Evolutionary conservation across 2,797 vertebrate genomes (phyloP).

Genomic region (Lates japonicus): DNA sequence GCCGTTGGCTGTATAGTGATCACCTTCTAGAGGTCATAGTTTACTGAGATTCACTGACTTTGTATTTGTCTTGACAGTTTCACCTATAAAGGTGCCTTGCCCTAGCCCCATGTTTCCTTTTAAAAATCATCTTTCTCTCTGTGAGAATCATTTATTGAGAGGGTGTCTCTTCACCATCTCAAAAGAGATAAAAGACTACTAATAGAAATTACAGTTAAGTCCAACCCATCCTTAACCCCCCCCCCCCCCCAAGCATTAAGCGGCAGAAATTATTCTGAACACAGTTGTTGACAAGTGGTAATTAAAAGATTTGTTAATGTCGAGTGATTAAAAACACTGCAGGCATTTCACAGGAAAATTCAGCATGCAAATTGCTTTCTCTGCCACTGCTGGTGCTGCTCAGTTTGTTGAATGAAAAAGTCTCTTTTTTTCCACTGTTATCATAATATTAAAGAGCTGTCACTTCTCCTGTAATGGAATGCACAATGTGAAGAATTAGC

Average conservation of each 20-base stretch:
- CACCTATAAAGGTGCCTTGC: neutral
- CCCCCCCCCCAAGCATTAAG: conserved; percentile 63
- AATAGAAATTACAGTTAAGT: conserved; percentile 73
- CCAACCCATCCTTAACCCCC: conserved; percentile 57
- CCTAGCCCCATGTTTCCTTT: neutral
- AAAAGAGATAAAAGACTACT: conserved; percentile 54
- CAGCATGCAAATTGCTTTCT: conserved; percentile 85
- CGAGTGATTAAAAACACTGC: conserved; percentile 85
- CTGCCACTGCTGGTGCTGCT: conserved; percentile 69
- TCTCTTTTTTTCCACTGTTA: conserved; percentile 70
- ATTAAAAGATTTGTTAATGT: conserved; percentile 89
- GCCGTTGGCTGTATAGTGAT: neutral
- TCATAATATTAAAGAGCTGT: conserved; percentile 84
- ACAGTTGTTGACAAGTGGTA: conserved; percentile 84
- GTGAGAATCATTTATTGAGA: conserved; percentile 39
- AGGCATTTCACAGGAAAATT: conserved; percentile 82
- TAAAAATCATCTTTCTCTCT: conserved; percentile 11
- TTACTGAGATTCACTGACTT: neutral
- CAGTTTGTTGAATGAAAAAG: conserved; percentile 72
- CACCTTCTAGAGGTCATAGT: neutral
- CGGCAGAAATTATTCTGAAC: conserved; percentile 78
- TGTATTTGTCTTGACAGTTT: neutral
- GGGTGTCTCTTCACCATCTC: conserved; percentile 47
- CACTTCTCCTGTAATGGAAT: conserved; percentile 82
- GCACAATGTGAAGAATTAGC: conserved; percentile 81